Base-by-base conservation (phyloP, 2,113 vertebrate species). In the Recurvirostra avosetta region DNA sequence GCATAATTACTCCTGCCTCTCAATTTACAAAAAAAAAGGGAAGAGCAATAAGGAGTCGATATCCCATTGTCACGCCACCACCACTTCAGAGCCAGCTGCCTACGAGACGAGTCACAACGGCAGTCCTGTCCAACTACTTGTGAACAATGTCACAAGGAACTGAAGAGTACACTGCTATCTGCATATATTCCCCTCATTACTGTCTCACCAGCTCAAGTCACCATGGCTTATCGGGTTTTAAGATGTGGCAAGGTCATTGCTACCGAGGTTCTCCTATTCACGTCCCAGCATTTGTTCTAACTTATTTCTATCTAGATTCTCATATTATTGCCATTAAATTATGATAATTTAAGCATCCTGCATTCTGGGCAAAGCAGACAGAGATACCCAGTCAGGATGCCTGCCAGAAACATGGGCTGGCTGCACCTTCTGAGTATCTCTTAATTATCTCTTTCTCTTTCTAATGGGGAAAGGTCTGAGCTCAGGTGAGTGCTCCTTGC, bases 381-480 rank as follows among this genome's bases (percentile, higher is more conserved):
- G 72, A 84, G 84, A 92, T 78, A 79, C 30, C 43, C 89, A 87
- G 91, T 32, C 91, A 96, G 87, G 81, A 87, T 58, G 73, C 40
- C 94, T 92, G 97, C 86, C 96, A 97, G 91, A 81, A 97, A 61
- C 72, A 59, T 0, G 9, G 23, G 79, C 79, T 94, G 90, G 82
- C 79, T 88, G 90, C 77, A 90, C 70, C 92, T 87, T 81, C 89
- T 62, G 92, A 94, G 41, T 79, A 66, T 92, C 94, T 95, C 88
- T 96, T 97, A 96, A 97, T 98, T 97, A 97, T 97, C 96, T 94
- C 95, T 79, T 95, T 83, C 81, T 85, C 81, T 94, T 91, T 66
- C 94, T 95, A 93, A 96, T 83, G 96, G 95, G 78, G 95, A 92
- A 96, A 97, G 96, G 94, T 85, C 95, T 83, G 86, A 85, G 97